A percentile compares a stretch with the other conserved stretches of the same genome.
These are phyloP conservation scores for Etheostoma cragini DNA, from an alignment of 2,113 vertebrate species.

Conservation along the genomic window DNA sequence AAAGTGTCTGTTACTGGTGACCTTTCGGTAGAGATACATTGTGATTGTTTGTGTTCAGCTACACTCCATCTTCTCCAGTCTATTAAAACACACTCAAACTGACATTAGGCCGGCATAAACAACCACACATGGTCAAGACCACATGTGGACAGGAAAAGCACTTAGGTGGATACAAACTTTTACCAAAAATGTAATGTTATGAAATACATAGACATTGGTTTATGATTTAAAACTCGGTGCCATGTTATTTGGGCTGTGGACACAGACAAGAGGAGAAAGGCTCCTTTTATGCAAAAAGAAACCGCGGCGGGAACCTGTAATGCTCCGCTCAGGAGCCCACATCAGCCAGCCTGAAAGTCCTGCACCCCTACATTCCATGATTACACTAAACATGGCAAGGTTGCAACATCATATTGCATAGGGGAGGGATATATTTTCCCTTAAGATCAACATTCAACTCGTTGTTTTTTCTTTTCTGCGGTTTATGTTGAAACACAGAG, in stretches of 20 bases:
- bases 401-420: conserved; percentile 24
- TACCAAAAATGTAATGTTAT: background rate
- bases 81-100: conserved; percentile 35
- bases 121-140: conserved; percentile 1
- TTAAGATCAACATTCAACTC: background rate
- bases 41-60: conserved; percentile 46
- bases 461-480: background rate
- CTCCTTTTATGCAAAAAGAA: conserved; percentile 28
- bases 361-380: conserved; percentile 22
- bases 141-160: conserved; percentile 22
- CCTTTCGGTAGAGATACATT: conserved; percentile 30
- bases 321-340: conserved; percentile 33
- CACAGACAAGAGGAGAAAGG: conserved; percentile 18
- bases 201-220: conserved; percentile 17
- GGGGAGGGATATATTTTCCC: background rate
- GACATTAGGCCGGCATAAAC: conserved; percentile 4
- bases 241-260: conserved; percentile 23
- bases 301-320: conserved; percentile 26
- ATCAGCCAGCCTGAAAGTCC: background rate
- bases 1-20: background rate
- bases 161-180: background rate
- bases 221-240: conserved; percentile 8
- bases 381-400: conserved; percentile 41
- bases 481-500: background rate
- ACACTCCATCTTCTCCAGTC: conserved; percentile 25